Base-by-base conservation (phyloP, 2,797 vertebrate genomes). In the Enteromius treurensis region DNA sequence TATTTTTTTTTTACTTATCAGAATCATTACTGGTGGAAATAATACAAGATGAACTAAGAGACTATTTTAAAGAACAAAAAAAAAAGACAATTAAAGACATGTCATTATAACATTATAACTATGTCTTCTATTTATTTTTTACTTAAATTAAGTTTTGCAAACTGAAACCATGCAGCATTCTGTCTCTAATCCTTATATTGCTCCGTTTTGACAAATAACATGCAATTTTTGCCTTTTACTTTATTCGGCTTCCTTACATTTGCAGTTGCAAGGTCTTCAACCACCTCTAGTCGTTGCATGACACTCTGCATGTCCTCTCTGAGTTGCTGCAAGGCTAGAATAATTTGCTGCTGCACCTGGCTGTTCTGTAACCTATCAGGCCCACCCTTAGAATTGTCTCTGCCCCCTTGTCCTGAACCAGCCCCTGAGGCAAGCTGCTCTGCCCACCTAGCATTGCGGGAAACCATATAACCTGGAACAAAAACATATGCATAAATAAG, bases 271-370 rank as follows among this genome's bases (percentile, higher is more conserved):
- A 95, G 91, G 4, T 64, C 85, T 91, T 98, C 97, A 90, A 98
- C 94, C 84, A 86, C 88, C 69, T 92, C 92, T 78, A 98, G 93
- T 8, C 96, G 89, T 42, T 95, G 92, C 94, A 94, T 95, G 76
- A 96, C 95, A 0, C 91, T 95, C 87, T 47, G 92, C 96, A 98
- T 96, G 91, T 96, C 95, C 47, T 96, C 93, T 86, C 96, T 91
- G 88, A 98, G 93, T 11, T 95, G 92, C 15, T 2, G 93, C 86
- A 75, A 94, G 14, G 90, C 93, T 62, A 87, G 88, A 62, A 94
- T 81, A 51, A 97, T 93, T 80, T 92, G 93, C 13, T 91, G 85
- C 17, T 96, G 96, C 81, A 97, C 88, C 79, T 95, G 94, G 49
- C 67, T 34, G 0, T 94, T 91, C 1, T 90, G 91, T 65, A 82